These are phyloP conservation scores for Ctenochaetus hawaiiensis DNA, from an alignment of 2,797 vertebrate genomes.

Conservation along the genomic window DNA sequence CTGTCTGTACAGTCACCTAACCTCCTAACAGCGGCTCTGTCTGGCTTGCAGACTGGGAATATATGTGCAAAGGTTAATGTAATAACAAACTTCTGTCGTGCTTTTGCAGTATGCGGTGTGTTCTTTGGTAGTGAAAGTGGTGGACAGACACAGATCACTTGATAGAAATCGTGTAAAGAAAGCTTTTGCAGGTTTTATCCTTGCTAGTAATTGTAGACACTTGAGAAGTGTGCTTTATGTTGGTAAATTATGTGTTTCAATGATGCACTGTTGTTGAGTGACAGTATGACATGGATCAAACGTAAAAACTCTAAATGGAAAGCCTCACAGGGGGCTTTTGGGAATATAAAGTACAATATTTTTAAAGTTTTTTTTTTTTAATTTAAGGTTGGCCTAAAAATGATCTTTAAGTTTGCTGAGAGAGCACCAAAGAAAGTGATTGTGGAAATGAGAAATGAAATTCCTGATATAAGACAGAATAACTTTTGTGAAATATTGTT, in stretches of 20 bases:
- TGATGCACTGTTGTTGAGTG: background rate
- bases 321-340: too few species aligned
- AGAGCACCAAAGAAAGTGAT: too few species aligned
- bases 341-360: too few species aligned
- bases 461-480: background rate
- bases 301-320: too few species aligned
- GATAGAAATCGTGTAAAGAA: background rate
- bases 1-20: background rate
- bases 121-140: background rate
- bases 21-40: background rate
- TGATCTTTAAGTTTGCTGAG: too few species aligned
- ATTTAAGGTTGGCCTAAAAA: too few species aligned
- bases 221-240: background rate
- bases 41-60: background rate
- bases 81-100: conserved; percentile 7
- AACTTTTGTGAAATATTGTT: background rate
- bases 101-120: background rate
- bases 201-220: background rate
- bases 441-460: background rate
- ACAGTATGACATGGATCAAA: background rate
- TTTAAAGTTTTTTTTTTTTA: too few species aligned
- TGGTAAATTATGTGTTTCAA: background rate
- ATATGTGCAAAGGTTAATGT: background rate
- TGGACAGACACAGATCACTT: conserved; percentile 3
- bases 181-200: background rate